Conservation (phyloP, 2,888 invertebrate genomes). For the Ypsolopha sequella region DNA sequence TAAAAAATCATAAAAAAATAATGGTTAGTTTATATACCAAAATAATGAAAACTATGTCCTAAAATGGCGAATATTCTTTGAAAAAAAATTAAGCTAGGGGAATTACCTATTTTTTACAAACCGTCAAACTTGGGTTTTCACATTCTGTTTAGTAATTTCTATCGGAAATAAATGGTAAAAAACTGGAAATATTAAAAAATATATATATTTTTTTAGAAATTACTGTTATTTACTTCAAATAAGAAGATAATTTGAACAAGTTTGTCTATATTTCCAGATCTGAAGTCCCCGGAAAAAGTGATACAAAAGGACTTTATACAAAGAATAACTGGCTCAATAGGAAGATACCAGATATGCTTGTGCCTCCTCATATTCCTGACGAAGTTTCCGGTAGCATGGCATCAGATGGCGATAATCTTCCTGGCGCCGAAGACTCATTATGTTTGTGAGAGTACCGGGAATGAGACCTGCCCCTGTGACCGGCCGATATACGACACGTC, state of each 20-base stretch:
- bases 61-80: too few species aligned
- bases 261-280: conserved; percentile 17
- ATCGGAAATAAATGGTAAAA: too few species aligned
- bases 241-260: neutral
- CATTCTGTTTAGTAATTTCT: too few species aligned
- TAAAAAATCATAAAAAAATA: too few species aligned
- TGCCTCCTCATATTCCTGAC: conserved; percentile 44
- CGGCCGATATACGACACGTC: conserved; percentile 73
- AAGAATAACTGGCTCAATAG: conserved; percentile 56
- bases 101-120: too few species aligned
- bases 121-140: too few species aligned
- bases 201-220: neutral
- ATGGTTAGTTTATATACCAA: too few species aligned
- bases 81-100: too few species aligned
- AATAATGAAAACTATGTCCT: too few species aligned
- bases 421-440: conserved; percentile 51
- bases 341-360: conserved; percentile 60
- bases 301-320: conserved; percentile 38
- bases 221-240: neutral
- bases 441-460: conserved; percentile 25
- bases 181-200: too few species aligned
- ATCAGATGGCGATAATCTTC: conserved; percentile 65
- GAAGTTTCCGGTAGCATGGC: conserved; percentile 61
- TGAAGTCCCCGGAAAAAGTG: conserved; percentile 14
- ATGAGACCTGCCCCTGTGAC: conserved; percentile 66